Evolutionary conservation across 1,140 invertebrate species (phyloP), one percentile per base, ranked within the genome.

Genomic region (Zaprionus lachaisei): DNA sequence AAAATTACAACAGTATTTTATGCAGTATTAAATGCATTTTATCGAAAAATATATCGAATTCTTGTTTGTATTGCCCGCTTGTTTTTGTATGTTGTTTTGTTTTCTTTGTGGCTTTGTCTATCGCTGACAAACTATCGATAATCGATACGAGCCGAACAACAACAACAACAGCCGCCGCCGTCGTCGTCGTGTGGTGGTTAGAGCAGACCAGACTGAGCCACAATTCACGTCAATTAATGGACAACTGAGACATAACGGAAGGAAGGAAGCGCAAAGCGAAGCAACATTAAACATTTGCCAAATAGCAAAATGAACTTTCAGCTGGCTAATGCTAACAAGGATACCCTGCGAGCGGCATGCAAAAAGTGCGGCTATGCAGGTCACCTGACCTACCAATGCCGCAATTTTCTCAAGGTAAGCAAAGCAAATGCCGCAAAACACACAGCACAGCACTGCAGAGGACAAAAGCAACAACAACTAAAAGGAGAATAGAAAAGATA

Each of bases 301-400:
- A 69, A 51, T 11, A 22, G 34, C 49, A 79, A 68, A 41, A 93
- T 93, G 92, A 92, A 92, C 67, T 93, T 92, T 72, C 80, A 82
- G n/a, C 60, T 92, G 31, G 81, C 76, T 93, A 80, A 95, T 93
- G 72, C 94, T 83, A 95, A 94, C 69, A 97, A 96, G 92, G 96
- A 97, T 92, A 94, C 94, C 22, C 93, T 95, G 26, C 93, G 97
- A 64, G 95, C 97, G 31, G 97, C 97, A 0, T 98, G 98, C 92
- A 98, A 97, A 92, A 98, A 98, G 93, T 98, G 98, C 94, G 98
- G 98, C 57, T 98, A 98, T 93, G 96, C 97, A 69, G 98, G 98
- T 34, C 98, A 99, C 93, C 94, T 99, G 81, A 99, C 98, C 15
- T 99, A 97, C 93, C 98, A 99, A 93, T 99, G 98, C 93, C 94